Base-by-base conservation (phyloP, 2,888 invertebrate genomes). In the Lamproptera curius region DNA sequence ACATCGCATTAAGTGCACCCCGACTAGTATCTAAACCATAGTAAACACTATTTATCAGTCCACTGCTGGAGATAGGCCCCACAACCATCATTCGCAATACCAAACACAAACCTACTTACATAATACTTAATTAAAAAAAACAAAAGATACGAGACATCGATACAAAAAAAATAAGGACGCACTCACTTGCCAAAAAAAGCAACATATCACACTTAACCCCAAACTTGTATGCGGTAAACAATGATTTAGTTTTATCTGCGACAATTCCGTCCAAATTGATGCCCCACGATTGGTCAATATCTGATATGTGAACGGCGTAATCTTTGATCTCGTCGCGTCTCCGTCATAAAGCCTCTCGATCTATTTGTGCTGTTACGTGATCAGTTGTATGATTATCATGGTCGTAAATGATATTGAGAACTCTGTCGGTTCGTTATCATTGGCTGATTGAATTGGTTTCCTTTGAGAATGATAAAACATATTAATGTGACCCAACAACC, bases 211-310 rank as follows among this genome's bases (percentile, higher is more conserved):
- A n/a, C 33, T 36, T 35, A 34, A 14, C 11, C 15, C 28, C 16
- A 28, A 17, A 28, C 16, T 26, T 26, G 16, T 35, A 16, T 5
- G 16, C n/a, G 14, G 49, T 44, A 49, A 43, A 49, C 43, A 39
- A 43, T 37, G 42, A 42, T 47, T 37, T 28, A 14, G 14, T 39
- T 48, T 49, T 43, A 49, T 49, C 35, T 39, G 35, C 13, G n/a
- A 43, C 40, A 49, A 49, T 43, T 40, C 9, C 5, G n/a, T 40
- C 35, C 11, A 28, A 40, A 49, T 48, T 9, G 42, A 43, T 39
- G 33, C 11, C 13, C 35, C n/a, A 39, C 23, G 34, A 49, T 49
- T 43, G 43, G 43, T 43, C 43, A 40, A 43, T 43, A 48, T 43
- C 23, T 5, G 39, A 34, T 38, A 33, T 34, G 42, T 48, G 47